Evolutionary conservation across 2,113 vertebrate species (phyloP), one percentile per base, ranked within the genome.

Genomic region (Passer montanus): DNA sequence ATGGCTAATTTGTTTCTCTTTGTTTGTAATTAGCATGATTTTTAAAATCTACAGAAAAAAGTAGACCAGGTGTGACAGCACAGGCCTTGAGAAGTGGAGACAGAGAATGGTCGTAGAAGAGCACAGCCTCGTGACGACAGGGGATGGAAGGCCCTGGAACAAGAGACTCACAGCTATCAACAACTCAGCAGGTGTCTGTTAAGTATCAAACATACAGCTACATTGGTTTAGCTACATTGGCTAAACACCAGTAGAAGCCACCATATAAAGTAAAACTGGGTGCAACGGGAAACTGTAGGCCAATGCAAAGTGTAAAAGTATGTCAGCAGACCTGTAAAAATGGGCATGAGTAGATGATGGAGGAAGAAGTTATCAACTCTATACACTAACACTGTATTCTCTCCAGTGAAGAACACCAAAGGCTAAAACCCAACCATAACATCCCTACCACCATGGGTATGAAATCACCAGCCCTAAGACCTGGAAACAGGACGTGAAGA

Each of bases 111-210:
- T 30, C 0, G 0, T 39, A 27, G 35, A 63, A 7, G 8, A 75
- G 28, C 22, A 56, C 5, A 53, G 13, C 10, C 10, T 21, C 0
- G 0, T 37, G n/a, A 41, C 50, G 33, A 23, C 20, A 58, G 9
- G 6, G 17, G 17, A 28, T 41, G 7, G 14, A 52, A 52, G 64
- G 27, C 8, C 4, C n/a, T 3, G 0, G 55, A 77, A 47, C 0
- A 0, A 3, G 22, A 77, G 4, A 84, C 7, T 75, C 27, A 44
- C 2, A 7, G 20, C 12, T 59, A 18, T 43, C 14, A 84, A 56
- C 10, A 79, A 6, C 4, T 76, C 15, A 37, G 5, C 22, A 74
- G 7, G 3, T 12, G 9, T 46, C 63, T 47, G 7, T 55, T n/a
- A 64, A 55, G 55, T 26, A 41, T 46, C 10, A 73, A 31, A 68